These are phyloP conservation scores for Sminthurides aquaticus DNA, from an alignment of 2,888 invertebrate genomes.

Conservation along the genomic window DNA sequence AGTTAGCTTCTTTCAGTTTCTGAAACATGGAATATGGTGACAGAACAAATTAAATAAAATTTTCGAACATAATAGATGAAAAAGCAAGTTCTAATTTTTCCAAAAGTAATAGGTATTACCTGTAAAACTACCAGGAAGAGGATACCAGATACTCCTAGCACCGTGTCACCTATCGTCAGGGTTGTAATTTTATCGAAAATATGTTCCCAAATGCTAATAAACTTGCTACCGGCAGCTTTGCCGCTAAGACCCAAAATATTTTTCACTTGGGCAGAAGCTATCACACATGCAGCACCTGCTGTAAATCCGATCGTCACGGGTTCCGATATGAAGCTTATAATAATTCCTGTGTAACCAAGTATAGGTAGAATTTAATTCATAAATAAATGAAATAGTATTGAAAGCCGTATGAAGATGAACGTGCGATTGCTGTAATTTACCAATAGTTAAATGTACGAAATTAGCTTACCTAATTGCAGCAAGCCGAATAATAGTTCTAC, in stretches of 20 bases:
- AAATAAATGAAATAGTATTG: neutral
- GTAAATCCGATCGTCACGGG: conserved; percentile 81
- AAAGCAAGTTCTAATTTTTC: neutral
- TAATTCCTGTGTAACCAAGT: conserved; percentile 62
- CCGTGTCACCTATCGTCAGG: conserved; percentile 25
- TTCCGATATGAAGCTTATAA: conserved; percentile 74
- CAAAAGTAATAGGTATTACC: conserved; percentile 10
- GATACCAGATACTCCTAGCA: conserved; percentile 56
- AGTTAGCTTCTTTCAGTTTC: conserved; percentile 15
- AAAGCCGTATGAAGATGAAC: neutral
- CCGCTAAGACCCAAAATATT: conserved; percentile 56
- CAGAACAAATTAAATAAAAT: neutral
- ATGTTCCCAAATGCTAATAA: conserved; percentile 32
- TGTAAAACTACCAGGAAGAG: conserved; percentile 57
- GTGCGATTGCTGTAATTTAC: no score
- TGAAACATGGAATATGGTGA: neutral
- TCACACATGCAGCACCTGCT: conserved; percentile 74
- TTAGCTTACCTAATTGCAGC: conserved; percentile 2
- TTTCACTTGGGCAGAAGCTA: conserved; percentile 71
- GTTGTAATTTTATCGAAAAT: conserved; percentile 28
- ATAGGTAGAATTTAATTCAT: neutral
- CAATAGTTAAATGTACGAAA: neutral
- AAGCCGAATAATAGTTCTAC: conserved; percentile 11
- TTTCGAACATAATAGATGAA: neutral
- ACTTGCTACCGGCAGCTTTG: conserved; percentile 26